Evolutionary conservation across 2,113 vertebrate species (phyloP), one percentile per base, ranked within the genome.

Genomic region (Calyptomena viridis): DNA sequence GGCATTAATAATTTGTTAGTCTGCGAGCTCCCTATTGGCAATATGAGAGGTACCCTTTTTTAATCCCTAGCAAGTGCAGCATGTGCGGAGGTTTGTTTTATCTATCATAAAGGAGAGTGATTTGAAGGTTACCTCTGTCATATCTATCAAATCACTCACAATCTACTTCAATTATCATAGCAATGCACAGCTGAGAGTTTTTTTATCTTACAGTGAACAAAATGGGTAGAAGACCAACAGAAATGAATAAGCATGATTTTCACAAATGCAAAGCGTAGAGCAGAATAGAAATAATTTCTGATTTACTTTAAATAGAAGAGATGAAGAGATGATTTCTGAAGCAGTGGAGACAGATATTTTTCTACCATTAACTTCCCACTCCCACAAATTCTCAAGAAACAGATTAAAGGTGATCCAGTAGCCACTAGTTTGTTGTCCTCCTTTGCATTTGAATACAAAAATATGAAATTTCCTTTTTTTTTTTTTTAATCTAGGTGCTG

Each of bases 141-240:
- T 66, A 88, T 85, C 92, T 95, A 74, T 84, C 67, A 94, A 93
- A 90, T 95, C 69, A 52, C 49, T 95, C n/a, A 39, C 66, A 73
- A 90, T 94, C 84, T 87, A 62, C 56, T 91, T 93, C 86, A 94
- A 84, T 95, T 79, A 97, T 95, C 52, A 31, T 90, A 50, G 53
- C 83, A 79, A 84, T 71, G 66, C 75, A 79, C 77, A 94, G 75
- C 56, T 89, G 77, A 93, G 59, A 31, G 64, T 93, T 95, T 87
- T 71, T 82, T 94, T 95, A 87, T 94, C 84, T 94, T 73, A 35
- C 46, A 88, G 90, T 25, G 81, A 87, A 96, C 62, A 80, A 87
- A 94, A 92, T 40, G 40, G 39, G 42, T 95, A 58, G 82, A 92
- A 20, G 60, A 52, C 69, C 24, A 80, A 74, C 7, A 76, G 69